These are phyloP conservation scores for Odontamblyopus lacepedii DNA, from an alignment of 2,797 vertebrate species.

Conservation along the genomic window DNA sequence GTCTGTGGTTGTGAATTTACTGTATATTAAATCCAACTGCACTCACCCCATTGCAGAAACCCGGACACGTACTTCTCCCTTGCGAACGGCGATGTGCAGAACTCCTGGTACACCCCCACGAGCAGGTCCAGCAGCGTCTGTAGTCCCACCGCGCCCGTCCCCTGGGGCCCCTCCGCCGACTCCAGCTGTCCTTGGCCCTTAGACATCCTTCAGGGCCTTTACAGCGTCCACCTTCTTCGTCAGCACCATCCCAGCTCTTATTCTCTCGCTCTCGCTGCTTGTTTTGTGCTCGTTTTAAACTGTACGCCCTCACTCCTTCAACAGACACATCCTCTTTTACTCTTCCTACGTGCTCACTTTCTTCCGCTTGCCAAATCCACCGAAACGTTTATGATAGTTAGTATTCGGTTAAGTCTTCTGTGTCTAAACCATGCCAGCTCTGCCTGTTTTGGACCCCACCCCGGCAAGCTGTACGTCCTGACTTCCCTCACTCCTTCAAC, in stretches of 20 bases:
- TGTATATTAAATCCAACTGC: not conserved
- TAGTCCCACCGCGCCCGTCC: constrained; percentile 72
- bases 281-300: not conserved
- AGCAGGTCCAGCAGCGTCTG: constrained; percentile 86
- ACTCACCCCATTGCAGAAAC: constrained; percentile 87
- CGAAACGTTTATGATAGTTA: not conserved
- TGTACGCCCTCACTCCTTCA: not conserved
- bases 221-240: constrained; percentile 15
- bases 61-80: constrained; percentile 81
- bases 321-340: not conserved
- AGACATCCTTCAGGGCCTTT: constrained; percentile 69
- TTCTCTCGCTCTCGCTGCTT: not conserved
- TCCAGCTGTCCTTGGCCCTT: constrained; percentile 64
- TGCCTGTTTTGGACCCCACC: too few relatives aligned
- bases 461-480: too few relatives aligned
- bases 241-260: constrained; percentile 12
- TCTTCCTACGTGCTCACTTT: not conserved
- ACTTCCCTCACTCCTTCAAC: not conserved
- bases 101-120: constrained; percentile 85
- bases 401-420: not conserved
- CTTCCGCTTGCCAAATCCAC: not conserved
- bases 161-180: constrained; percentile 57
- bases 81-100: constrained; percentile 73
- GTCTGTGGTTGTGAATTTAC: too few relatives aligned
- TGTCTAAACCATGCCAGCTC: not conserved